phyloP scores from a whole-genome alignment of 2,797 vertebrate species.

The Phataginus tetradactyla region DNA sequence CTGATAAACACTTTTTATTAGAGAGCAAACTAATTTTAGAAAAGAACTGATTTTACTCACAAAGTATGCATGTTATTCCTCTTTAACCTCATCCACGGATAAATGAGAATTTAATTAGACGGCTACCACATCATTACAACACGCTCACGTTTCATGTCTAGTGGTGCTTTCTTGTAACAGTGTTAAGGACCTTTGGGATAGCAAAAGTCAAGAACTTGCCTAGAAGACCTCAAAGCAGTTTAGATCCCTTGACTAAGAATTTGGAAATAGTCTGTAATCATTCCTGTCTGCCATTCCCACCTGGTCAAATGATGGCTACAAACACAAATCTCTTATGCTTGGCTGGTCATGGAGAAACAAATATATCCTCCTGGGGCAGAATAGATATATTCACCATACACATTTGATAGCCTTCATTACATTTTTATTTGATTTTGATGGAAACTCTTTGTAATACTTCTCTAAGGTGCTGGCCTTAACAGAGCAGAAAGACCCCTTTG shows the following conservation, averaged over 20 bases:
- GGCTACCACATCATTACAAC: not conserved
- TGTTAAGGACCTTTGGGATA: not conserved
- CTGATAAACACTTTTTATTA: not conserved
- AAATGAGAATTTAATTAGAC: not conserved
- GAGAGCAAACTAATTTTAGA: not conserved
- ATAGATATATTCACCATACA: not conserved
- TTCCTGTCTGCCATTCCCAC: not conserved
- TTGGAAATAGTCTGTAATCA: not conserved
- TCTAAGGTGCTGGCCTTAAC: conserved; percentile 58
- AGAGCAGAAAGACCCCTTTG: conserved; percentile 78
- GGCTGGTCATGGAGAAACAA: not conserved
- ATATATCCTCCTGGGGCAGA: not conserved
- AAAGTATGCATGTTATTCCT: not conserved
- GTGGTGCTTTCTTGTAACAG: not conserved
- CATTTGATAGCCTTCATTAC: not conserved
- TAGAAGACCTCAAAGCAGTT: conserved; percentile 18
- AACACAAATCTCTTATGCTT: not conserved
- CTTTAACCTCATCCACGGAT: not conserved
- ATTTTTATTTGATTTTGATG: conserved; percentile 6
- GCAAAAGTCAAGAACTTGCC: conserved; percentile 8
- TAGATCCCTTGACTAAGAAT: not conserved
- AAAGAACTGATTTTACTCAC: not conserved
- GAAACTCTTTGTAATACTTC: not conserved
- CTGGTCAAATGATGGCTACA: not conserved
- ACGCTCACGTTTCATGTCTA: not conserved